phyloP scores from a whole-genome alignment of 2,113 vertebrate genomes.

The Oncorhynchus mykiss region DNA sequence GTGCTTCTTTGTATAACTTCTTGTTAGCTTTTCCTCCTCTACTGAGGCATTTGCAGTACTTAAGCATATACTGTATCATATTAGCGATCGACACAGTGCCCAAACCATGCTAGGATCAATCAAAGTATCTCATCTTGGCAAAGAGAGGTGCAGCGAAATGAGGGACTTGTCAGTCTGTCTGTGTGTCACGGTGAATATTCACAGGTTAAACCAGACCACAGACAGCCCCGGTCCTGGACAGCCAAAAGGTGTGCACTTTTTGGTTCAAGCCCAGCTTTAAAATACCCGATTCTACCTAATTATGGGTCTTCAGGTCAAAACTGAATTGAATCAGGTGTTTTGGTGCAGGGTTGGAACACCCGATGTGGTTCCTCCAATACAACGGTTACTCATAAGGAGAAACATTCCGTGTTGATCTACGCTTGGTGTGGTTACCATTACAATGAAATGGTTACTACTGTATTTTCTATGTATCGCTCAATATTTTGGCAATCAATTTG shows the following conservation, averaged over 20 bases:
- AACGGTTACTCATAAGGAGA: neutral
- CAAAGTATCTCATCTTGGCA: constrained; percentile 22
- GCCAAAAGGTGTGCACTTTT: constrained; percentile 11
- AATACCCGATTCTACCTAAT: constrained; percentile 4
- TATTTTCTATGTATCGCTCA: constrained; percentile 45
- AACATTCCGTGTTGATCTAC: constrained; percentile 46
- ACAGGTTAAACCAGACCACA: too few relatives aligned
- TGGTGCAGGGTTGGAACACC: too few relatives aligned
- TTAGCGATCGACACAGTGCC: neutral
- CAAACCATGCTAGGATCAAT: neutral
- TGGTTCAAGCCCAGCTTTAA: constrained; percentile 31
- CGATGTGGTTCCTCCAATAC: too few relatives aligned
- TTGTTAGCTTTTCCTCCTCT: neutral
- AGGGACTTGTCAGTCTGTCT: constrained; percentile 13
- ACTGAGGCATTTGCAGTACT: neutral
- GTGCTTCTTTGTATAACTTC: neutral
- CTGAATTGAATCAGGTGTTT: too few relatives aligned
- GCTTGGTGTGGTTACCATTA: constrained; percentile 50
- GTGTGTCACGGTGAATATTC: neutral
- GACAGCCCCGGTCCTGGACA: too few relatives aligned
- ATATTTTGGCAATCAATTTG: constrained; percentile 73
- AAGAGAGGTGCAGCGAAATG: constrained; percentile 35
- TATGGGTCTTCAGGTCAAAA: too few relatives aligned
- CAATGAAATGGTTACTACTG: constrained; percentile 41
- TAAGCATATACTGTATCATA: neutral